Conservation (phyloP, 2,797 vertebrate genomes). For the Neoniphon sammara region DNA sequence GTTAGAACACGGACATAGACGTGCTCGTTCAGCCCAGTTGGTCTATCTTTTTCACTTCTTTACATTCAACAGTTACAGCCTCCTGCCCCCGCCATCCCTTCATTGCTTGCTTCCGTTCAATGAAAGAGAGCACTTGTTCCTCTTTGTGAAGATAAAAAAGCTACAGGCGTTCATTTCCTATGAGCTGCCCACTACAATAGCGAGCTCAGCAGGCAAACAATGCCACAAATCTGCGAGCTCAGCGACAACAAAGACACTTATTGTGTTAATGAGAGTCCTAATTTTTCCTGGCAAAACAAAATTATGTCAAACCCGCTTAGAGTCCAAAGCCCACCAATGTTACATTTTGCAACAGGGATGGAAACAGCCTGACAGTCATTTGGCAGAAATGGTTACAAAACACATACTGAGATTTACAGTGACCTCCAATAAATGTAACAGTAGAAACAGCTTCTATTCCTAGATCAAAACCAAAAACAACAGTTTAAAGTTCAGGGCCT, state of each 20-base stretch:
- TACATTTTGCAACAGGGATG: background rate
- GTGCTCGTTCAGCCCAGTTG: background rate
- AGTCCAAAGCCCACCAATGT: conserved; percentile 20
- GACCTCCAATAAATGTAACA: too few species aligned
- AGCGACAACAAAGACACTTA: conserved; percentile 37
- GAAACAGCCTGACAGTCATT: background rate
- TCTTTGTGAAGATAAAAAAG: conserved; percentile 26
- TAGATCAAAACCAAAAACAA: too few species aligned
- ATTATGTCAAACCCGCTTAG: conserved; percentile 23
- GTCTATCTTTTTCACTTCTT: background rate
- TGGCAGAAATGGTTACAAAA: background rate
- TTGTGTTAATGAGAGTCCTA: conserved; percentile 39
- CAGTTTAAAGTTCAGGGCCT: background rate
- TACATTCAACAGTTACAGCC: background rate
- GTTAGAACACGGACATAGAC: background rate
- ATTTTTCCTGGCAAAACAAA: conserved; percentile 31
- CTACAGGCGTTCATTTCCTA: conserved; percentile 35
- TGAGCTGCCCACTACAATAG: conserved; percentile 37
- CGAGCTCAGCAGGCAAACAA: conserved; percentile 37
- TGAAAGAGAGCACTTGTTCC: conserved; percentile 23
- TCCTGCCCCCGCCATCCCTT: background rate
- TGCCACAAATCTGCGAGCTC: conserved; percentile 37
- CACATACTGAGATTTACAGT: conserved; percentile 5
- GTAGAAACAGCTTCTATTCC: too few species aligned
- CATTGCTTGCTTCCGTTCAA: conserved; percentile 9